Evolutionary conservation across 1,140 invertebrate species (phyloP), one percentile per base, ranked within the genome.

Genomic region (Drosophila simulans): DNA sequence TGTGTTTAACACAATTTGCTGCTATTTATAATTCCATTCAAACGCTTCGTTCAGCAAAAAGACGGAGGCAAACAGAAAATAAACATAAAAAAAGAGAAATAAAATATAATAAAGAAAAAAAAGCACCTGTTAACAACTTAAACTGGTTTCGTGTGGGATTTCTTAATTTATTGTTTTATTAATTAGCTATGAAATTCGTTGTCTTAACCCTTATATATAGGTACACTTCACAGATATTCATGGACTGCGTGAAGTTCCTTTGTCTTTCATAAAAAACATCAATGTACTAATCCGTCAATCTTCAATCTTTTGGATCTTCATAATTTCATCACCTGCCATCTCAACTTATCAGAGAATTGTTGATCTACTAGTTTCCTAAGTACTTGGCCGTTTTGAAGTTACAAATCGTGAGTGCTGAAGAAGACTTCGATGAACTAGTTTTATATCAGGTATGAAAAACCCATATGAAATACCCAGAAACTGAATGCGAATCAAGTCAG

Each of bases 21-120:
- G 76, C 72, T 86, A 78, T 88, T 86, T 86, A 82, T 86, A 78
- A 82, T 64, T 64, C 64, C 62, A 88, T 86, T 78, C 82, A 86
- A 82, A 74, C 52, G 48, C 48, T 58, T 43, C 35, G 48, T 46
- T 68, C 25, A 43, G 15, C 63, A 31, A 17, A 17, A n/a, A 56
- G 27, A 45, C 27, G 63, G 34, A 42, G 45, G 45, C 37, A 37
- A 53, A 27, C 13, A 63, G 64, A 20, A 62, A 22, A 45, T 11
- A 51, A 17, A 20, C 25, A 63, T 25, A 55, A 55, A 55, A 17
- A 22, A 34, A 68, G 66, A 69, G 34, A 66, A 35, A 66, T 25
- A 56, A 68, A 40, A 69, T 56, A 69, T 39, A 68, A 69, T 48
- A 56, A 70, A 34, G 49, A 43, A 62, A 64, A 62, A 64, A 64